Evolutionary conservation across 1,140 invertebrate species (phyloP).

Genomic region (Mylabris phalerata): DNA sequence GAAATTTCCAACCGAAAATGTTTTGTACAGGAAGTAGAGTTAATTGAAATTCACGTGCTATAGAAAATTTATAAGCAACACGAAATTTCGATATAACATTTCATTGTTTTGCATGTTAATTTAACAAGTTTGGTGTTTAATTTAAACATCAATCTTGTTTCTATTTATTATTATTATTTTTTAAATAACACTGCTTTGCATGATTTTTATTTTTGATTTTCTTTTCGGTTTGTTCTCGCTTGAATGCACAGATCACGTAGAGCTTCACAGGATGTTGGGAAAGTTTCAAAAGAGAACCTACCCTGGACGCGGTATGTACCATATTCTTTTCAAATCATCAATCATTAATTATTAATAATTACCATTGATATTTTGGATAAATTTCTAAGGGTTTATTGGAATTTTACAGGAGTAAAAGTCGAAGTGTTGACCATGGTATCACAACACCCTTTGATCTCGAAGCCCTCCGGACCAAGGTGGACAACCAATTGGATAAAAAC

Average conservation of each 20-base stretch:
- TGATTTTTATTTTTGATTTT: constrained; percentile 40
- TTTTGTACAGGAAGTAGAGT: too few species aligned
- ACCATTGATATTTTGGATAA: not conserved
- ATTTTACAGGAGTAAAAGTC: constrained; percentile 74
- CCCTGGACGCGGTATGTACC: constrained; percentile 40
- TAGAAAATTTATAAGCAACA: too few species aligned
- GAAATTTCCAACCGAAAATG: too few species aligned
- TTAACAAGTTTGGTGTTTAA: too few species aligned
- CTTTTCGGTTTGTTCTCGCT: constrained; percentile 29
- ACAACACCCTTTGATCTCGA: constrained; percentile 74
- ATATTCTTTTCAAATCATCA: not conserved
- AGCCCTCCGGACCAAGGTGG: constrained; percentile 71
- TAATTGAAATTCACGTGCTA: too few species aligned
- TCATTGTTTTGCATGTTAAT: too few species aligned
- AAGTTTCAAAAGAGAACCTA: constrained; percentile 56
- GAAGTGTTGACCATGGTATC: constrained; percentile 81
- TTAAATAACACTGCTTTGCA: constrained; percentile 25
- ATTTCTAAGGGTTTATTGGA: not conserved
- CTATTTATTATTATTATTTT: too few species aligned
- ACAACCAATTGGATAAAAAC: constrained; percentile 70
- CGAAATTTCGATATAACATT: too few species aligned
- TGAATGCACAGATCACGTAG: constrained; percentile 59
- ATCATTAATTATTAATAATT: not conserved
- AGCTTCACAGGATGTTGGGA: constrained; percentile 65
- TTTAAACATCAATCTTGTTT: too few species aligned